Conservation (phyloP, 1,140 invertebrate genomes). For the Riptortus pedestris region DNA sequence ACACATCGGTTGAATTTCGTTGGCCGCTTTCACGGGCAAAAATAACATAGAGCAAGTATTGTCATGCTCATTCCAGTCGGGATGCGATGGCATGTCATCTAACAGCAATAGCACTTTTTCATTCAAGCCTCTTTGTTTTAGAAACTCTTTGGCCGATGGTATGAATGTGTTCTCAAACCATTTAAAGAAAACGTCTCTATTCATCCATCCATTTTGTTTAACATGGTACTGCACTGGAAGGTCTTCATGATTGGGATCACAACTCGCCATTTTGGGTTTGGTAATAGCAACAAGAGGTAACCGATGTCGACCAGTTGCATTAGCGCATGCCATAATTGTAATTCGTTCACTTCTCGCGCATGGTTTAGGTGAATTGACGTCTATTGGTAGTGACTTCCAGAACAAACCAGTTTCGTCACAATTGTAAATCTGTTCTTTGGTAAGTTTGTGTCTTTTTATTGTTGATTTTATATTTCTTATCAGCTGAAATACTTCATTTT, state of each 20-base stretch:
- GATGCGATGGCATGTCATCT: not conserved
- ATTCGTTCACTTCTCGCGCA: not conserved
- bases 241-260: not conserved
- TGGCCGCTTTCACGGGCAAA: not conserved
- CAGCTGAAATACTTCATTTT: not conserved
- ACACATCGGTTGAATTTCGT: not conserved
- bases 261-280: not conserved
- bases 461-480: not conserved
- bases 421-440: not conserved
- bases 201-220: no score
- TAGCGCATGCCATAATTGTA: not conserved
- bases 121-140: not conserved
- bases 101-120: not conserved
- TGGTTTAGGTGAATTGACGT: no score
- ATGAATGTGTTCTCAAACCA: not conserved
- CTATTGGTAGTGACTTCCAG: not conserved
- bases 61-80: not conserved
- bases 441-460: not conserved
- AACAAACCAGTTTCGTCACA: not conserved
- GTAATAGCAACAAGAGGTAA: not conserved
- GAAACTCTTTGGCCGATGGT: not conserved
- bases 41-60: not conserved
- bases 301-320: not conserved
- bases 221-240: no score
- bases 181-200: not conserved